Percentiles rank a stretch among this genome's conserved stretches.
phyloP scores from a whole-genome alignment of 2,113 vertebrate genomes.

The Sardina pilchardus region DNA sequence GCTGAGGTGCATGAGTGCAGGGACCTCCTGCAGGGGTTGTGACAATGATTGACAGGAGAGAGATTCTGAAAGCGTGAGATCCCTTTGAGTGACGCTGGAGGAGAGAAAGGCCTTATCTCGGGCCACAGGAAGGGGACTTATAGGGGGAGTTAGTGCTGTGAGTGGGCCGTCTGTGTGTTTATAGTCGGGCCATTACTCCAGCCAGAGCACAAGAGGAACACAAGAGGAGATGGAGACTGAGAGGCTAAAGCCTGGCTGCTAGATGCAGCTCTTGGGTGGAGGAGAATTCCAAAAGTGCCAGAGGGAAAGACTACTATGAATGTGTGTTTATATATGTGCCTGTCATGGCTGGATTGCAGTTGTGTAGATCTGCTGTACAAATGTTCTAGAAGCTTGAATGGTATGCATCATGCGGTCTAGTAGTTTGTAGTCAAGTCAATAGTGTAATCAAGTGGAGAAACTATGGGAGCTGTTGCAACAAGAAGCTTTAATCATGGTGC shows the following conservation, averaged over 20 bases:
- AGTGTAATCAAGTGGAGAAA: background rate
- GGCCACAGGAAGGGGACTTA: background rate
- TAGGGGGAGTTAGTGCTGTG: background rate
- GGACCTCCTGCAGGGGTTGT: background rate
- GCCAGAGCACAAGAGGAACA: background rate
- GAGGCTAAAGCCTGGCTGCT: background rate
- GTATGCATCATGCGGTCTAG: too few species aligned
- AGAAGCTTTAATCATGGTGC: background rate
- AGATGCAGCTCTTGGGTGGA: background rate
- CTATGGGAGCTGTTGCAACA: background rate
- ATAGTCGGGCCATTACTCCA: background rate
- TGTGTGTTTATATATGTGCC: background rate
- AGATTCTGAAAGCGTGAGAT: background rate
- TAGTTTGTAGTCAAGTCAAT: background rate
- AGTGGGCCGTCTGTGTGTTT: background rate
- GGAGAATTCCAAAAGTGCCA: background rate
- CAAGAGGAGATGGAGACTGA: background rate
- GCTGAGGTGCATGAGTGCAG: background rate
- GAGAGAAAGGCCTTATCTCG: background rate
- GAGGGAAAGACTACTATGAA: background rate
- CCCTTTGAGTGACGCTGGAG: too few species aligned
- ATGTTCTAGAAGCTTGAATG: too few species aligned
- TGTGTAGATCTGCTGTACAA: too few species aligned
- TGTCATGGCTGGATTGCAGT: background rate
- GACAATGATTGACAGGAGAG: background rate